These are phyloP conservation scores for Chrysaora quinquecirrha DNA, from an alignment of 30 jellyfish, hydroid and myxozoan genomes.

Conservation along the genomic window DNA sequence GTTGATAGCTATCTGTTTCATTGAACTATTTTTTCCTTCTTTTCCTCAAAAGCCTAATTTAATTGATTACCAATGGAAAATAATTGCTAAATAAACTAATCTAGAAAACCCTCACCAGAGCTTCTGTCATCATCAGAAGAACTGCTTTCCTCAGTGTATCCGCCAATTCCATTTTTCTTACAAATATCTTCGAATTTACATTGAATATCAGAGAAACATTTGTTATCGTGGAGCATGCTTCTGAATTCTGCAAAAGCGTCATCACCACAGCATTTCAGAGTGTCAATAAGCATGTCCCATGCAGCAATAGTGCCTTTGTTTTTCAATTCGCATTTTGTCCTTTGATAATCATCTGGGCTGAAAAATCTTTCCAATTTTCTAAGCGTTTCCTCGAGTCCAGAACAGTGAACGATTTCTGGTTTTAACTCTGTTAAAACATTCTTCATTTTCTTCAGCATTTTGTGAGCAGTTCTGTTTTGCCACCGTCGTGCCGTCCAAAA, in stretches of 20 bases:
- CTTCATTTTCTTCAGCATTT: not conserved
- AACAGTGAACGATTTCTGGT: not conserved
- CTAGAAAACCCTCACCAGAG: not conserved
- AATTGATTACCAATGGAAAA: not conserved
- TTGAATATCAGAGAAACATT: not conserved
- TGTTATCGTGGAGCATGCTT: not conserved
- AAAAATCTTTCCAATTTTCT: not conserved
- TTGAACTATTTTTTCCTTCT: not conserved
- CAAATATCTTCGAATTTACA: not conserved
- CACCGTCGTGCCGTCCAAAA: no score
- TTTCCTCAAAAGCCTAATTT: not conserved
- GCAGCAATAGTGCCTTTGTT: not conserved
- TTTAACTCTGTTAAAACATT: not conserved
- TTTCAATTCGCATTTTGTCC: not conserved
- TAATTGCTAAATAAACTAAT: no score
- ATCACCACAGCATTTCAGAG: not conserved
- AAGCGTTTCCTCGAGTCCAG: not conserved
- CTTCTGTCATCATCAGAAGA: not conserved
- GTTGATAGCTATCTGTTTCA: not conserved
- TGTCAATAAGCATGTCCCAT: conserved; percentile 1
- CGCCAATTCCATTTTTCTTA: not conserved
- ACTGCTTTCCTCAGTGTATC: not conserved
- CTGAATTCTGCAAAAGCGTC: not conserved
- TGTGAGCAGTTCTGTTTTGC: not conserved
- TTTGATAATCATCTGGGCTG: not conserved